Evolutionary conservation across 2,113 vertebrate genomes (phyloP), one percentile per base, ranked within the genome.

Genomic region (Garra rufa): DNA sequence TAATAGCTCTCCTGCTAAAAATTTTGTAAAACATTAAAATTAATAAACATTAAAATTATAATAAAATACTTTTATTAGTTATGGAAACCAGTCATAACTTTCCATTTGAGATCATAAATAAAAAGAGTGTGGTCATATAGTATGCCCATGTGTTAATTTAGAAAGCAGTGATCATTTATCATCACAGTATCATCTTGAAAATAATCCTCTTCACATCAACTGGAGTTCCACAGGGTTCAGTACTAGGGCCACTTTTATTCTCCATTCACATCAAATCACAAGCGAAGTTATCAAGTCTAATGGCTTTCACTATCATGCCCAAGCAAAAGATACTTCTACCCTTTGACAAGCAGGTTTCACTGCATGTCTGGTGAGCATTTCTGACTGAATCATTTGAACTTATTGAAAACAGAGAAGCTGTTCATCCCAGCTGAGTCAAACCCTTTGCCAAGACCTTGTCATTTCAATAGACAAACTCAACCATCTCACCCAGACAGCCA

Each of bases 171-270:
- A 34, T 34, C 34, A 34, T 34, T 34, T 34, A 34, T 57, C 19
- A 57, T 57, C 21, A 55, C 1, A 52, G 7, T 14, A 63, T 63
- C 1, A 28, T 63, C 2, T 34, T 67, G 6, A 3, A 65, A 34
- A 28, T 34, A 6, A 24, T 69, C 30, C 17, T 71, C 10, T n/a
- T 71, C 5, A 71, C 0, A 3, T 44, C 69, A 71, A 44, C 21
- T 44, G 41, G 69, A 71, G 41, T 73, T 73, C 69, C 38, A 71
- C 69, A 73, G 69, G 10, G 41, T 24, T 44, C 69, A 71, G 21
- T 44, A 44, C 2, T 24, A 24, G 41, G 11, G 41, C 9, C 14
- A 19, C 15, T 65, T 65, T 65, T 34, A 17, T 3, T 65, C 15
- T 65, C 28, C 3, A 6, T 63, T 65, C 15, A 28, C 59, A 14